Percentiles rank a stretch among this genome's conserved stretches.
Evolutionary conservation across 1,140 invertebrate genomes (phyloP).

Genomic region (Wiebesia pumilae): DNA sequence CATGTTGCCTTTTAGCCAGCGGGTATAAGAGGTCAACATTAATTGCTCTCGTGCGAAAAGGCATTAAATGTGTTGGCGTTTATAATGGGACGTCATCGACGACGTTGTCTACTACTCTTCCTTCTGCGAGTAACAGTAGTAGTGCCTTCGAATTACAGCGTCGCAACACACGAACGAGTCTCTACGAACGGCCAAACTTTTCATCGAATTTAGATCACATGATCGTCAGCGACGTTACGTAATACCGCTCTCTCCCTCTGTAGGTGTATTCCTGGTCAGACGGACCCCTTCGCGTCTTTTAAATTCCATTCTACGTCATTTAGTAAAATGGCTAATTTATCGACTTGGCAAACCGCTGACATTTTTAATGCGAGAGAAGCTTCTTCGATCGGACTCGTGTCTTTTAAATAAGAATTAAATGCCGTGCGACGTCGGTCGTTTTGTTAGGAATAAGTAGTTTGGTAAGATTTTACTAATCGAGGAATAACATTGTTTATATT

Average conservation of each 20-base stretch:
- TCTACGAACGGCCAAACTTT: constrained; percentile 17
- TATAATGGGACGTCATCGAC: constrained; percentile 10
- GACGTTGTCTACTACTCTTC: background rate
- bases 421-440: background rate
- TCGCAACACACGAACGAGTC: background rate
- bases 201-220: constrained; percentile 51
- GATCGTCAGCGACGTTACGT: constrained; percentile 50
- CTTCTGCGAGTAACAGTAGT: background rate
- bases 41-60: background rate
- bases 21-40: background rate
- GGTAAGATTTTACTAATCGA: background rate
- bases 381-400: background rate
- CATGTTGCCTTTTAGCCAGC: too few relatives aligned
- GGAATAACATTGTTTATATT: too few relatives aligned
- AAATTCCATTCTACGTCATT: constrained; percentile 51
- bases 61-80: background rate
- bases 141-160: background rate
- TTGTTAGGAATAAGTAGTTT: background rate
- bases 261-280: constrained; percentile 56
- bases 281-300: constrained; percentile 28
- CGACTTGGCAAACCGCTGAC: constrained; percentile 44
- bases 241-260: constrained; percentile 50
- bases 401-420: background rate
- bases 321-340: constrained; percentile 51
- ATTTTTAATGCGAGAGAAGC: constrained; percentile 9